Conservation (phyloP, 2,888 invertebrate species). For the Conchocele bisecta region DNA sequence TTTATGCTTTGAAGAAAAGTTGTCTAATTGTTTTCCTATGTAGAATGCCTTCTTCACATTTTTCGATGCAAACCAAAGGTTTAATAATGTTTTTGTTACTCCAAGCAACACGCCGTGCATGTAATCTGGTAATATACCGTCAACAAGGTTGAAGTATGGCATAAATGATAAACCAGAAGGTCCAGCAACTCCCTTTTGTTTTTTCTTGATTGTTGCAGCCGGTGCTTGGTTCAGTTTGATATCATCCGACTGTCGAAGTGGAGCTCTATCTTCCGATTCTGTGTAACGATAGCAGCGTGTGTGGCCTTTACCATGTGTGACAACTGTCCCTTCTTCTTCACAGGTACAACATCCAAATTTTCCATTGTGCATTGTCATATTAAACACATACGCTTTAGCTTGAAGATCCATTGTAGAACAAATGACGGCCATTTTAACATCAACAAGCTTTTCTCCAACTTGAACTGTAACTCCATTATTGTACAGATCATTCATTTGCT, state of each 20-base stretch:
- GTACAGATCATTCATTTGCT: conserved; percentile 27
- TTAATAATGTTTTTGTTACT: conserved; percentile 29
- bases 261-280: too few relatives aligned
- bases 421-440: conserved; percentile 30
- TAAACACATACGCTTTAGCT: conserved; percentile 57
- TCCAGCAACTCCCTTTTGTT: conserved; percentile 28
- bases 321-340: conserved; percentile 52
- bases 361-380: conserved; percentile 60
- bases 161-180: conserved; percentile 4
- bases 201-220: neutral
- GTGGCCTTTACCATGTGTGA: conserved; percentile 34
- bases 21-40: conserved; percentile 42
- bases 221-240: too few relatives aligned
- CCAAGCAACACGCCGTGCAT: conserved; percentile 49
- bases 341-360: conserved; percentile 51
- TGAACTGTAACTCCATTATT: conserved; percentile 39
- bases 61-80: conserved; percentile 40
- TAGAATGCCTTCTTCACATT: conserved; percentile 26
- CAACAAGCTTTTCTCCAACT: conserved; percentile 12
- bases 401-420: conserved; percentile 49
- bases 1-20: conserved; percentile 15
- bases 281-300: conserved; percentile 33
- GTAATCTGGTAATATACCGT: conserved; percentile 42
- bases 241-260: too few relatives aligned
- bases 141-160: neutral